phyloP scores from a whole-genome alignment of 2,797 vertebrate species.

The Diplodus puntazzo region DNA sequence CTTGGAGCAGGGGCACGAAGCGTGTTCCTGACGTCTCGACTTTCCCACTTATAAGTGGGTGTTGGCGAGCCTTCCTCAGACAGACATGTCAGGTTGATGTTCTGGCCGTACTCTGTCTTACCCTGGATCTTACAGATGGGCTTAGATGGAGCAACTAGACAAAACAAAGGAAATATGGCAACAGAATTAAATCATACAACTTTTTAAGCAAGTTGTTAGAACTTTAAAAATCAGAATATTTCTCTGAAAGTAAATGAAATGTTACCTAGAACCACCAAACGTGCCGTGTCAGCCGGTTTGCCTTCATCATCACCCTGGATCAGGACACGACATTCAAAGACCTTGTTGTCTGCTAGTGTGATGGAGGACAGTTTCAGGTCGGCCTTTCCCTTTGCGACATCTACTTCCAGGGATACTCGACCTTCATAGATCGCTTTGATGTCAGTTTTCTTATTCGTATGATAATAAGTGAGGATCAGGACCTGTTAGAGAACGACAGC shows the following conservation, averaged over 20 bases:
- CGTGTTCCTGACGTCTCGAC: conserved; percentile 52
- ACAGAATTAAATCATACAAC: background rate
- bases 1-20: conserved; percentile 3
- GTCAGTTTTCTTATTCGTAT: conserved; percentile 10
- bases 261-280: conserved; percentile 81
- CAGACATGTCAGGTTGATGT: conserved; percentile 89
- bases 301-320: conserved; percentile 33
- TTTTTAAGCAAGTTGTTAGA: background rate
- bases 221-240: background rate
- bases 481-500: conserved; percentile 46
- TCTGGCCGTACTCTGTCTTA: conserved; percentile 82
- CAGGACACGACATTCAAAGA: conserved; percentile 67
- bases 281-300: rapidly evolving
- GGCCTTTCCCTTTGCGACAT: conserved; percentile 5
- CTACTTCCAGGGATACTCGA: background rate
- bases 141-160: conserved; percentile 89
- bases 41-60: conserved; percentile 89
- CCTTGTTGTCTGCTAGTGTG: conserved; percentile 59
- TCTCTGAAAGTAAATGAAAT: background rate
- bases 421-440: rapidly evolving
- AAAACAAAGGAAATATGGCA: background rate
- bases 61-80: conserved; percentile 90
- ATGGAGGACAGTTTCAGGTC: conserved; percentile 66
- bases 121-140: conserved; percentile 88
- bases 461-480: conserved; percentile 14